A percentile compares a stretch with the other conserved stretches of the same genome.
Evolutionary conservation across 37 sponge, comb jelly and placozoan genomes (phyloP).

Genomic region (Aplysina aerophoba): DNA sequence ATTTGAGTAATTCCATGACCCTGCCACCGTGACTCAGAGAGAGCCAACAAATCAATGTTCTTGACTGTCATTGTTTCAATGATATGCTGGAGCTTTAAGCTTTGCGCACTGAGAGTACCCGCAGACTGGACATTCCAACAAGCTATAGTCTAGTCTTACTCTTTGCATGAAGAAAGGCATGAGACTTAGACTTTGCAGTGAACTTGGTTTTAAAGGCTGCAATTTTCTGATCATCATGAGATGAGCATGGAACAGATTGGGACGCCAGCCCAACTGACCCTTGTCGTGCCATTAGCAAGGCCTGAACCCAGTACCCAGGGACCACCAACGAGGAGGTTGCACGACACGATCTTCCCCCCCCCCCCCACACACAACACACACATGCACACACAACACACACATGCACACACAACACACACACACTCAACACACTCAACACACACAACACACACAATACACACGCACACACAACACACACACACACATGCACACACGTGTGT

Average conservation of each 20-base stretch:
- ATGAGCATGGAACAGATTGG: constrained; percentile 21
- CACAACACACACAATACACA: too few species aligned
- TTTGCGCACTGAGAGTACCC: constrained; percentile 10
- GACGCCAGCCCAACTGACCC: constrained; percentile 19
- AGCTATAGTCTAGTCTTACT: constrained; percentile 13
- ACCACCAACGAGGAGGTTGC: constrained; percentile 14
- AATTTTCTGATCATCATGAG: constrained; percentile 11
- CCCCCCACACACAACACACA: neutral
- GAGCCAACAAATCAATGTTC: constrained; percentile 7
- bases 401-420: too few species aligned
- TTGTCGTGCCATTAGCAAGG: constrained; percentile 15
- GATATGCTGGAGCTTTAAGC: neutral
- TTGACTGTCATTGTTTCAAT: neutral
- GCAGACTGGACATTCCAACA: constrained; percentile 23
- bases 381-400: neutral
- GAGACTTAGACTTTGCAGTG: constrained; percentile 21
- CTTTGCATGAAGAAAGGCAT: constrained; percentile 17
- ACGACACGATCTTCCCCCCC: constrained; percentile 10
- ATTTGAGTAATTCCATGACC: constrained; percentile 19
- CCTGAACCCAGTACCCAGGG: constrained; percentile 17
- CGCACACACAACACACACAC: too few species aligned
- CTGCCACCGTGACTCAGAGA: constrained; percentile 21
- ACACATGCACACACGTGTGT: too few species aligned
- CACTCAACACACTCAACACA: too few species aligned
- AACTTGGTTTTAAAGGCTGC: constrained; percentile 21